Percentiles rank a stretch among this genome's conserved stretches.
Conservation (phyloP, 92 coral and sea anemone genomes). For the Meandrina meandrites region DNA sequence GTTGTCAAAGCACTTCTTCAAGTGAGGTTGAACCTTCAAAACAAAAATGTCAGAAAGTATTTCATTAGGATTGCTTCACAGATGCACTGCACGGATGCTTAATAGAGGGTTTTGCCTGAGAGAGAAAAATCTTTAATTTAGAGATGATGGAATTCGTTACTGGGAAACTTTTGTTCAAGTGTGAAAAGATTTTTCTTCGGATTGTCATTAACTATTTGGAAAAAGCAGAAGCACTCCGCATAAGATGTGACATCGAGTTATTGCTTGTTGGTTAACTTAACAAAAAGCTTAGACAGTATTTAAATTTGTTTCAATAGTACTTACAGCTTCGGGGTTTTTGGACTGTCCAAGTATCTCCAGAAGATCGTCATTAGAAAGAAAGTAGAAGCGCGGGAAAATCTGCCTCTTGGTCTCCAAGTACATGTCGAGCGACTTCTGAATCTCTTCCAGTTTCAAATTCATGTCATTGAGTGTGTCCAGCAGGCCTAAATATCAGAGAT, state of each 20-base stretch:
- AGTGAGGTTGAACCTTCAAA: conserved; percentile 93
- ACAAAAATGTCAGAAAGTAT: neutral
- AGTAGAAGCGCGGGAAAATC: conserved; percentile 97
- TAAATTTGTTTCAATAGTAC: conserved; percentile 10
- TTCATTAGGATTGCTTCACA: neutral
- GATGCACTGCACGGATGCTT: neutral
- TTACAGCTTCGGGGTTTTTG: conserved; percentile 99
- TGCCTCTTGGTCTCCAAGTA: conserved; percentile 97
- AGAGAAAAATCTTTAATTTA: no score
- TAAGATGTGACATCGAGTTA: no score
- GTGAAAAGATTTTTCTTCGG: no score
- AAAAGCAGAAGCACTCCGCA: no score
- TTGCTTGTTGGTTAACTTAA: no score
- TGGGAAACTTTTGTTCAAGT: no score
- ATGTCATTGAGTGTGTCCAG: conserved; percentile 94
- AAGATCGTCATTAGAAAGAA: conserved; percentile 96
- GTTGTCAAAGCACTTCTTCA: conserved; percentile 98
- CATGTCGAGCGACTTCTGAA: conserved; percentile 98
- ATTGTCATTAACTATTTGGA: no score
- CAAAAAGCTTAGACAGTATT: no score
- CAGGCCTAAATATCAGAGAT: conserved; percentile 60
- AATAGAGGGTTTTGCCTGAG: neutral
- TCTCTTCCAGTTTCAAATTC: conserved; percentile 97
- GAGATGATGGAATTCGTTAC: neutral
- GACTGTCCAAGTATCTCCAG: conserved; percentile 99